Conservation (phyloP, 2,113 vertebrate genomes). For the Origma solitaria region DNA sequence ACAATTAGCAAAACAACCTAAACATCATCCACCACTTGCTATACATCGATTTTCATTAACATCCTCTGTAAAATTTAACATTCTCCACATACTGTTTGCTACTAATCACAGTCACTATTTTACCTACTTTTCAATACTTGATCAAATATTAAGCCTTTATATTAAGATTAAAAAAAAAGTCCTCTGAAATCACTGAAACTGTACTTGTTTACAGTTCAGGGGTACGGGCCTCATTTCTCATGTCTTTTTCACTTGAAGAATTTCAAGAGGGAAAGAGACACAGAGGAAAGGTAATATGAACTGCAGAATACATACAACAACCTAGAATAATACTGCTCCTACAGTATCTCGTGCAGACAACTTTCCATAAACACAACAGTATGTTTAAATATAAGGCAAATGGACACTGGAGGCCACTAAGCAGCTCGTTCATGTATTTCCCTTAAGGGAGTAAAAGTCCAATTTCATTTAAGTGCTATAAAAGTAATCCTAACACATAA, state of each 20-base stretch:
- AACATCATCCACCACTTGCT: neutral
- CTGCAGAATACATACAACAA: neutral
- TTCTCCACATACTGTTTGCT: neutral
- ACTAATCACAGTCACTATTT: neutral
- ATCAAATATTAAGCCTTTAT: neutral
- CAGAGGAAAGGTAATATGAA: neutral
- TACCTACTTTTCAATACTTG: neutral
- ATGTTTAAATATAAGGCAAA: constrained; percentile 43
- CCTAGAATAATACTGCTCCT: neutral
- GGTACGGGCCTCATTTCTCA: neutral
- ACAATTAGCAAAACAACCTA: neutral
- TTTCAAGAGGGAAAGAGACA: neutral
- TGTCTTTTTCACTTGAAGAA: neutral
- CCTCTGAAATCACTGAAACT: neutral
- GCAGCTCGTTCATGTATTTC: neutral
- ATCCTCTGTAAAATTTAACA: neutral
- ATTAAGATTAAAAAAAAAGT: neutral
- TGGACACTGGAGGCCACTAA: neutral
- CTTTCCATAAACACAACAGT: neutral
- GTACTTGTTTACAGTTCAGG: neutral
- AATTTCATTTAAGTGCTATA: constrained; percentile 8
- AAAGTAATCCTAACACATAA: neutral
- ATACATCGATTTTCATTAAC: neutral
- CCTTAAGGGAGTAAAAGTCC: neutral
- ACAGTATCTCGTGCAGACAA: neutral